Evolutionary conservation across 2,113 vertebrate species (phyloP).

Genomic region (Hippocampus mohnikei): DNA sequence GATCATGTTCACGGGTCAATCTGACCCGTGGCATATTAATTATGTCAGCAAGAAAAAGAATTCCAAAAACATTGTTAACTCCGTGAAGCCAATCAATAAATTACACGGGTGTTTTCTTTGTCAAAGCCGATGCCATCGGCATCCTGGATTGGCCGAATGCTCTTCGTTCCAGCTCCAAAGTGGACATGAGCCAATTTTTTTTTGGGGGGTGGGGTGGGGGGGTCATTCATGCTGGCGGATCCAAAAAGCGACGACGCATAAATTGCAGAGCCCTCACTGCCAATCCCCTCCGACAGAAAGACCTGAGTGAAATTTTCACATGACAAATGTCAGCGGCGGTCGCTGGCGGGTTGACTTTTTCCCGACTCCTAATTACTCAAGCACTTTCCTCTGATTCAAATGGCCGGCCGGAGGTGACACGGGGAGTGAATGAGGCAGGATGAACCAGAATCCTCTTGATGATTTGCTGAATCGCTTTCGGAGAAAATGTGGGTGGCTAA

Average conservation of each 20-base stretch:
- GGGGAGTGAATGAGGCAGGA: neutral
- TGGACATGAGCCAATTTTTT: neutral
- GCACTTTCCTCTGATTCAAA: neutral
- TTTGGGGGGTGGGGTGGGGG: no score
- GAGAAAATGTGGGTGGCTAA: neutral
- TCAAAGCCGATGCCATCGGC: neutral
- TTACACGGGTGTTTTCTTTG: neutral
- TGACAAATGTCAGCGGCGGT: neutral
- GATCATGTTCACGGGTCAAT: no score
- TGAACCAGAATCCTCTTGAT: slow-evolving; percentile 1
- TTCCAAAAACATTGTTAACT: no score
- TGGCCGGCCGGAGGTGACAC: neutral
- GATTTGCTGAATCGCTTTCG: neutral
- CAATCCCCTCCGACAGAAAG: neutral
- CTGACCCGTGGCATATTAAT: no score
- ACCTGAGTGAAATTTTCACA: neutral
- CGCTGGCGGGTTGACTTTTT: neutral
- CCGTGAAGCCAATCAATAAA: neutral
- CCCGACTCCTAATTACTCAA: neutral
- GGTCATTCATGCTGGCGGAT: neutral
- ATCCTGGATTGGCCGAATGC: neutral
- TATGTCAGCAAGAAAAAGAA: neutral
- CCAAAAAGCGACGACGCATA: neutral
- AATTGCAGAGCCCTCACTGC: neutral
- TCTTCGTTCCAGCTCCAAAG: neutral